Conservation (phyloP, 2,797 vertebrate species). For the Setipinna tenuifilis region DNA sequence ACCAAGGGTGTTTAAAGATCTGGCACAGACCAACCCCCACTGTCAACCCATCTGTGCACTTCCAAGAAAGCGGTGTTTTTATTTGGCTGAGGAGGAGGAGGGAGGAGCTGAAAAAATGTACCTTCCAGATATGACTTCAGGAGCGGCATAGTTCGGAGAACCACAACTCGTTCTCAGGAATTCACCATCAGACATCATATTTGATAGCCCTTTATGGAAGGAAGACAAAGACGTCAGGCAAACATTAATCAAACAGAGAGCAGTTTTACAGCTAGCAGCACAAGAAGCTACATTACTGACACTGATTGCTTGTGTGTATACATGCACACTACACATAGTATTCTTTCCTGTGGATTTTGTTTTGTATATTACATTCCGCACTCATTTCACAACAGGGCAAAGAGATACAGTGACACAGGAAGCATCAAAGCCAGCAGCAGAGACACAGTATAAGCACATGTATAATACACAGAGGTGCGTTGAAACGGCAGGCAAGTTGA, state of each 20-base stretch:
- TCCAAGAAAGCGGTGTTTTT: not conserved
- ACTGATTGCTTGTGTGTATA: not conserved
- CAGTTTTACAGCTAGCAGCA: not conserved
- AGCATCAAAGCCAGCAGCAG: not conserved
- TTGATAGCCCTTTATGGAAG: conserved; percentile 86
- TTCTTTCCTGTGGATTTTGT: too few relatives aligned
- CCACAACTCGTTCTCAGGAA: conserved; percentile 98
- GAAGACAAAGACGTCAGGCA: not conserved
- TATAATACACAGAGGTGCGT: not conserved
- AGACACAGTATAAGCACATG: too few relatives aligned
- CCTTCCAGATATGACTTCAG: conserved; percentile 99
- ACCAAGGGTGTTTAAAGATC: not conserved
- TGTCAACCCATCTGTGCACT: conserved; percentile 4
- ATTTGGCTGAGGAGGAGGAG: not conserved
- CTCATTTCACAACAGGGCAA: not conserved
- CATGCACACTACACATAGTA: not conserved
- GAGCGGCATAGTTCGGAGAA: conserved; percentile 98
- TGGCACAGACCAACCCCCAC: not conserved
- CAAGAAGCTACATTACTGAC: not conserved
- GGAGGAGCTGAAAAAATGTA: conserved; percentile 58
- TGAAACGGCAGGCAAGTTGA: not conserved
- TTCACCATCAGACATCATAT: conserved; percentile 99
- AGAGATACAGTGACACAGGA: not conserved
- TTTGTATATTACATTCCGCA: not conserved
- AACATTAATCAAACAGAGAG: not conserved